Evolutionary conservation across 64 coral and sea anemone species (phyloP).

Genomic region (Actinia tenebrosa): DNA sequence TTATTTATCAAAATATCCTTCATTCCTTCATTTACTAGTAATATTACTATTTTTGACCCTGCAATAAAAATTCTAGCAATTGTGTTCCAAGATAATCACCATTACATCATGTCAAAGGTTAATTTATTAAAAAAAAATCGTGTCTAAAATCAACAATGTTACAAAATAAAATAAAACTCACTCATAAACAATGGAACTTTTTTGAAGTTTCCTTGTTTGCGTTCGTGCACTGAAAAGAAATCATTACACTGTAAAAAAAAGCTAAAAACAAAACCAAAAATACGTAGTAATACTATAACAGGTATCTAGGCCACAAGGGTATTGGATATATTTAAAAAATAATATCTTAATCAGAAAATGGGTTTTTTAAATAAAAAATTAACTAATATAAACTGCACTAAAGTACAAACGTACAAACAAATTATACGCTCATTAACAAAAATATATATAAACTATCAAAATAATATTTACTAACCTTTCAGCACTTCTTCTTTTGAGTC

Average conservation of each 20-base stretch:
- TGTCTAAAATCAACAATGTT: not conserved
- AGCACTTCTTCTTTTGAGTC: conserved; percentile 25
- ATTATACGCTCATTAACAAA: not conserved
- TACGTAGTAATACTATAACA: not conserved
- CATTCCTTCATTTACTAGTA: too few relatives aligned
- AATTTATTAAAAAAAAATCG: not conserved
- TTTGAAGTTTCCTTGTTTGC: not conserved
- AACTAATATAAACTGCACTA: not conserved
- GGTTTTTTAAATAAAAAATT: not conserved
- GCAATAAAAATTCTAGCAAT: not conserved
- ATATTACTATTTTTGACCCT: too few relatives aligned
- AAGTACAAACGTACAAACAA: not conserved
- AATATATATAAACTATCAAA: not conserved
- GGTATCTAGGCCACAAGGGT: not conserved
- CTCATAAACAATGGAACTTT: conserved; percentile 1
- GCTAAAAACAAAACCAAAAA: not conserved
- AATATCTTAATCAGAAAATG: not conserved
- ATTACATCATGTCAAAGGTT: not conserved
- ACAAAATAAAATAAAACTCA: not conserved
- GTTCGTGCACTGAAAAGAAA: not conserved
- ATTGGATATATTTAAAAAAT: not conserved
- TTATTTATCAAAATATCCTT: too few relatives aligned
- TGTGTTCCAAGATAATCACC: not conserved
- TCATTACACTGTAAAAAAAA: not conserved
- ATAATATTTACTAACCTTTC: not conserved